Percentiles rank a stretch among this genome's conserved stretches.
phyloP scores from a whole-genome alignment of 2,113 vertebrate species.

The Stictonetta naevosa region DNA sequence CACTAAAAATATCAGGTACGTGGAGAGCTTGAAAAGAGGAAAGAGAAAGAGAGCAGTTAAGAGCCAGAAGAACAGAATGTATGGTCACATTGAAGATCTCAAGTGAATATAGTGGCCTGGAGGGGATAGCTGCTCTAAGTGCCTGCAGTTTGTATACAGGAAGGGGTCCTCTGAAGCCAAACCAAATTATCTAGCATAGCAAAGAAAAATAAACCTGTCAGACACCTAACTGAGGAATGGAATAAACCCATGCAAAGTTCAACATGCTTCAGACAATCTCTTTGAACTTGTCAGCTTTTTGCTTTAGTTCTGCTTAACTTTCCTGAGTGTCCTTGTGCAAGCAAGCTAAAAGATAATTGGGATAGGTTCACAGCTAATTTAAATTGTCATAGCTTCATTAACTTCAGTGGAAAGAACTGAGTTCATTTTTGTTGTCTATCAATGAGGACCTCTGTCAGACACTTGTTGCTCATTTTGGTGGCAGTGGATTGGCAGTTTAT shows the following conservation, averaged over 20 bases:
- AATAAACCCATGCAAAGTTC: neutral
- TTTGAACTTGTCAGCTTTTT: neutral
- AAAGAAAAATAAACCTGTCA: neutral
- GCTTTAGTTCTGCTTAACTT: slow-evolving; percentile 44
- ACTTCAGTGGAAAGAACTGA: neutral
- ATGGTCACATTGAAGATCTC: neutral
- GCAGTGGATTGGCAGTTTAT: neutral
- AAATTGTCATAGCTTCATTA: slow-evolving; percentile 53
- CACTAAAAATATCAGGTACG: neutral
- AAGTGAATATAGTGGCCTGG: neutral
- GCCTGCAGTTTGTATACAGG: neutral
- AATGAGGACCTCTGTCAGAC: neutral
- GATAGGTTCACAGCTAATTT: slow-evolving; percentile 31
- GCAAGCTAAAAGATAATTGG: slow-evolving; percentile 32
- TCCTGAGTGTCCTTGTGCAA: neutral
- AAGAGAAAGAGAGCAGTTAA: neutral
- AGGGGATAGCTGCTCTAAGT: neutral
- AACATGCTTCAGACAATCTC: neutral
- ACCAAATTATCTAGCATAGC: neutral
- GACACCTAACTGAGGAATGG: neutral
- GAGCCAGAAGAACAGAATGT: neutral
- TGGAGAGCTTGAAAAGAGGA: neutral
- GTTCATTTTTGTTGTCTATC: neutral
- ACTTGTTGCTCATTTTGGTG: neutral
- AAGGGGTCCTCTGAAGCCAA: neutral